Percentiles rank a stretch among this genome's conserved stretches.
These are phyloP conservation scores for Dorcus parallelipipedus DNA, from an alignment of 2,888 invertebrate genomes.

Conservation along the genomic window DNA sequence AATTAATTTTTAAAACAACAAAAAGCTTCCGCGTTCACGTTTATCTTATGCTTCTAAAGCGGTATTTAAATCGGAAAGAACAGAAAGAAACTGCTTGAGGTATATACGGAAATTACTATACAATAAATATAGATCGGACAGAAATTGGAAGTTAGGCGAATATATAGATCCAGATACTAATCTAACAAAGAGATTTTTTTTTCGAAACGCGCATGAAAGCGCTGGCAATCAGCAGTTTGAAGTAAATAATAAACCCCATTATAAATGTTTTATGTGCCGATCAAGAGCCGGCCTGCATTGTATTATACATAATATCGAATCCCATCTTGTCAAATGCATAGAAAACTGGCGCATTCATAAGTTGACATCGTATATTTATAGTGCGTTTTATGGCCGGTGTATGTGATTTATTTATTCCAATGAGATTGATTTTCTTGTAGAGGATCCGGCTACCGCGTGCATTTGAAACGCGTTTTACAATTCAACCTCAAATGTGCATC, in stretches of 20 bases:
- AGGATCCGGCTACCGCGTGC: slow-evolving; percentile 20
- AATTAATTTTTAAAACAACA: no score
- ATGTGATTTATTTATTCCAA: slow-evolving; percentile 35
- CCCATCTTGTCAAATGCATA: slow-evolving; percentile 36
- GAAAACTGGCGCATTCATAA: slow-evolving; percentile 34
- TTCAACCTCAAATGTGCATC: slow-evolving; percentile 30
- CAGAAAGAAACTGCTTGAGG: no score
- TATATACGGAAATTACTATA: neutral
- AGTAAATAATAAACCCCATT: slow-evolving; percentile 26
- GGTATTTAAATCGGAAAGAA: no score
- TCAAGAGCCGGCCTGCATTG: slow-evolving; percentile 24
- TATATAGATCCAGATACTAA: neutral
- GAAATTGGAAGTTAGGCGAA: neutral
- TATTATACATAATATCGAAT: slow-evolving; percentile 32
- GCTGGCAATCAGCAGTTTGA: slow-evolving; percentile 9
- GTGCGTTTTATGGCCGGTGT: slow-evolving; percentile 34
- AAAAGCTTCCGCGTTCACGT: no score
- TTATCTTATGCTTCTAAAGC: no score
- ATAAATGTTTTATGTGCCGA: slow-evolving; percentile 26
- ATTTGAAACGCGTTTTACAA: slow-evolving; percentile 27
- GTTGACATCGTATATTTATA: slow-evolving; percentile 36
- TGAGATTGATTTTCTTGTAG: slow-evolving; percentile 35
- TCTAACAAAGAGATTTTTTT: neutral
- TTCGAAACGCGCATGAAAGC: slow-evolving; percentile 2
- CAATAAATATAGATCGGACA: neutral